phyloP scores from a whole-genome alignment of 2,797 vertebrate species.

The Cygnus olor region DNA sequence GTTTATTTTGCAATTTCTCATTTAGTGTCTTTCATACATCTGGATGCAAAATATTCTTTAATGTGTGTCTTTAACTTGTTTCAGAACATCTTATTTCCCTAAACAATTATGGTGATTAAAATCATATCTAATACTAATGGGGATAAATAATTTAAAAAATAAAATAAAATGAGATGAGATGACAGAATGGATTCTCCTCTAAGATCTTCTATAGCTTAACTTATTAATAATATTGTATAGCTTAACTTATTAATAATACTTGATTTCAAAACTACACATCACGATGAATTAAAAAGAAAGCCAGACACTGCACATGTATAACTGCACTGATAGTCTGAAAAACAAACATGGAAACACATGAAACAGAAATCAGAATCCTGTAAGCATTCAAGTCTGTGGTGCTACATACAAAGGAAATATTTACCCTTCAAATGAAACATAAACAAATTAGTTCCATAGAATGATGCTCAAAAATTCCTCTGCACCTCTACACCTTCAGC shows the following conservation, averaged over 20 bases:
- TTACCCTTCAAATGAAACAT: not conserved
- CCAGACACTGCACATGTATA: not conserved
- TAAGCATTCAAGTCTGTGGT: not conserved
- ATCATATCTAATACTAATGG: not conserved
- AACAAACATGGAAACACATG: not conserved
- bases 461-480: not conserved
- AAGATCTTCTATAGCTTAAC: not conserved
- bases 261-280: not conserved
- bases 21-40: not conserved
- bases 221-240: not conserved
- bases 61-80: not conserved
- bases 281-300: not conserved
- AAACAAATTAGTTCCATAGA: not conserved
- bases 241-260: not conserved
- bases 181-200: not conserved
- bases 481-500: not conserved
- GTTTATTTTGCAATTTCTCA: not conserved
- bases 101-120: not conserved
- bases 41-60: not conserved
- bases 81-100: not conserved
- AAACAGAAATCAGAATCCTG: not conserved
- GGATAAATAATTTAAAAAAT: not conserved
- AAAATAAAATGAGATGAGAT: not conserved
- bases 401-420: not conserved
- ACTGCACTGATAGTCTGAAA: not conserved